phyloP scores from a whole-genome alignment of 2,797 vertebrate genomes.

The Ciconia nigra region DNA sequence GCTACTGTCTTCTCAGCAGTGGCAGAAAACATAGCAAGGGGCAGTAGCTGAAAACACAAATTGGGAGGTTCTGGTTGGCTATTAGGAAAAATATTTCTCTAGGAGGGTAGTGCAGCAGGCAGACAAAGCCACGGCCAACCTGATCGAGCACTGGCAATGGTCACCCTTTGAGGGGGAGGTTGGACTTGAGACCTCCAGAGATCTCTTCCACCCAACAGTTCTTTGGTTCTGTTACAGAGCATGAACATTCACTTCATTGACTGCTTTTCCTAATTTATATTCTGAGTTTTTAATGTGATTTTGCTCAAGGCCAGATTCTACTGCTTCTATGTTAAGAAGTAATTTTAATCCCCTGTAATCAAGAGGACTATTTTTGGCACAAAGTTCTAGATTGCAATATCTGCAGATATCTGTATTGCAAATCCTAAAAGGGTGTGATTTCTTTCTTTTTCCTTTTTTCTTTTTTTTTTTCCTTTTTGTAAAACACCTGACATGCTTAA shows the following conservation, averaged over 20 bases:
- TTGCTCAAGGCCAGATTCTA: conserved; percentile 26
- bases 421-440: background rate
- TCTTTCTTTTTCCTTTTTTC: background rate
- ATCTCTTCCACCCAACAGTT: background rate
- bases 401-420: background rate
- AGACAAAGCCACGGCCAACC: background rate
- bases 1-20: background rate
- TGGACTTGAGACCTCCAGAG: background rate
- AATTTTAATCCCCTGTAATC: conserved; percentile 42
- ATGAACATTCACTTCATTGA: conserved; percentile 19
- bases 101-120: background rate
- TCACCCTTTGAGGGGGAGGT: background rate
- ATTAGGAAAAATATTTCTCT: background rate
- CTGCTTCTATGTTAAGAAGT: background rate
- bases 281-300: background rate
- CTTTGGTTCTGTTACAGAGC: background rate
- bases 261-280: background rate
- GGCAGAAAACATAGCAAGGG: background rate
- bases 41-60: background rate
- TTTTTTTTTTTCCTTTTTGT: background rate
- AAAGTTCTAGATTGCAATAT: conserved; percentile 1
- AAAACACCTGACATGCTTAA: background rate
- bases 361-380: background rate
- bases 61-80: background rate
- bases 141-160: background rate